Evolutionary conservation across 2,888 invertebrate genomes (phyloP), one percentile per base, ranked within the genome.

Genomic region (Exephanes ischioxanthus): DNA sequence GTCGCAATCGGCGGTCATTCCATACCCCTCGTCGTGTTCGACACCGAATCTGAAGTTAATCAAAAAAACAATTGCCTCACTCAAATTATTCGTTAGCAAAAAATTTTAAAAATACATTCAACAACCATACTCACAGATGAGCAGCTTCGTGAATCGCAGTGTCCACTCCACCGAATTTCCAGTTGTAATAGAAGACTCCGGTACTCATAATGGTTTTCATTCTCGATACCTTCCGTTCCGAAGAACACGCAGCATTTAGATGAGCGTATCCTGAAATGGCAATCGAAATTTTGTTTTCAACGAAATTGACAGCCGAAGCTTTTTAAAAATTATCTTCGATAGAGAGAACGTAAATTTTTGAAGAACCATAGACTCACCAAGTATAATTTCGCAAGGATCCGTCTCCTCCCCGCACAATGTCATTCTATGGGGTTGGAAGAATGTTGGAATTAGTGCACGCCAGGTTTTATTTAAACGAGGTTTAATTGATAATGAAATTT

Each of bases 141-240:
- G 70, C 79, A 19, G 70, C 22, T 71, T 79, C 79, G 22, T 79
- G 79, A 22, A 63, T 48, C 0, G 79, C 79, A 0, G 79, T 71
- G 41, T 61, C 63, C 7, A 79, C 63, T 7, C 79, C 79, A 16
- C 41, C 51, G 19, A 61, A 79, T 48, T 71, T 71, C 71, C 71
- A 79, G 22, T 79, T 22, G 51, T 79, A 79, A 48, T 63, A 48
- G 3, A 79, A 2, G 45, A 79, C 0, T 51, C 70, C 79, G 14
- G 63, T 37, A 16, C 68, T 16, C 33, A 5, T 61, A 1, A 71
- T 71, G 0, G 22, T 22, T 6, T 79, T 71, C 1, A 1, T 1
- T 30, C 7, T 14, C 51, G 9, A 14, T 6, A n/a, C 1, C 16
- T 4, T 0, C 3, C 0, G n/a, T 53, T 4, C 16, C 16, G 51